Evolutionary conservation across 2,113 vertebrate species (phyloP).

Genomic region (Emydura subglobosa): DNA sequence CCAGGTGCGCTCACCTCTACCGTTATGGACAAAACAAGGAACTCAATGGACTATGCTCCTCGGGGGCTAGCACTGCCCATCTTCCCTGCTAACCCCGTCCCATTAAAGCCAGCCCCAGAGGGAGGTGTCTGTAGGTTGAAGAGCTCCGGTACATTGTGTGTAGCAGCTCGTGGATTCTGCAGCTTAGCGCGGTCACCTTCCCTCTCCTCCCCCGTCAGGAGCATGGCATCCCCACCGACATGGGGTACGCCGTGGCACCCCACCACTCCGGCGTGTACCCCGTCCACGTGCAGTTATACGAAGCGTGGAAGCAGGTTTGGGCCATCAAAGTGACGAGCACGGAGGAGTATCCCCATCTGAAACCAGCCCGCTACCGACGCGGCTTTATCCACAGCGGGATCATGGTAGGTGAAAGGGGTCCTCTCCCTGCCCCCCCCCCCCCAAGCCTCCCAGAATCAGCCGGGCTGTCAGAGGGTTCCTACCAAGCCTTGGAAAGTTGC

Average conservation of each 20-base stretch:
- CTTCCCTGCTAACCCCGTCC: not conserved
- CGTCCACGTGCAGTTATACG: conserved; percentile 93
- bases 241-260: conserved; percentile 97
- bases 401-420: conserved; percentile 81
- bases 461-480: not conserved
- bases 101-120: not conserved
- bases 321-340: conserved; percentile 96
- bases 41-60: not conserved
- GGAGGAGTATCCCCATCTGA: conserved; percentile 96
- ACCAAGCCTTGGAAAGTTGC: too few relatives aligned
- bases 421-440: not conserved
- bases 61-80: not conserved
- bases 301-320: conserved; percentile 98
- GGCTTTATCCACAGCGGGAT: conserved; percentile 96
- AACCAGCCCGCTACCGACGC: conserved; percentile 93
- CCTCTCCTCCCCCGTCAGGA: conserved; percentile 79
- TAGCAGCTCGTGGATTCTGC: not conserved
- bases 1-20: not conserved
- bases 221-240: conserved; percentile 95
- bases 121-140: not conserved
- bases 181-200: not conserved
- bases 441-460: not conserved
- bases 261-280: conserved; percentile 98
- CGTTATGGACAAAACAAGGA: not conserved
- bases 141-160: not conserved